Percentiles rank a stretch among this genome's conserved stretches.
Evolutionary conservation across 2,797 vertebrate genomes (phyloP).

Genomic region (Galaxias olidus): DNA sequence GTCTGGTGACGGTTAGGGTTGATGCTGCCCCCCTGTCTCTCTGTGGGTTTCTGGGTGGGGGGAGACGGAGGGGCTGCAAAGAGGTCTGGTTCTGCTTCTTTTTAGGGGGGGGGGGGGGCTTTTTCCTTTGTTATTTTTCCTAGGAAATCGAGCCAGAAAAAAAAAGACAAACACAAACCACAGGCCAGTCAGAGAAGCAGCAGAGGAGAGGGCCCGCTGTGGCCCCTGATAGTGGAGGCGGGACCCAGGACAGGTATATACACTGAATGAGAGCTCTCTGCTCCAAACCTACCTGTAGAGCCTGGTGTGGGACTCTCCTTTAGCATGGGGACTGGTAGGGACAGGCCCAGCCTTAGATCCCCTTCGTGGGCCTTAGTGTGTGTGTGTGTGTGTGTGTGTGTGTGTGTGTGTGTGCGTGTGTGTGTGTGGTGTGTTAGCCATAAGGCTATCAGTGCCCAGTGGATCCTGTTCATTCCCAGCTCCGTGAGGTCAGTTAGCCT

Average conservation of each 20-base stretch:
- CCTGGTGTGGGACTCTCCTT: conserved; percentile 24
- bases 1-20: conserved; percentile 1
- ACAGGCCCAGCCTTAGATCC: conserved; percentile 32
- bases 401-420: too few relatives aligned
- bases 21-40: conserved; percentile 13
- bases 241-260: conserved; percentile 36
- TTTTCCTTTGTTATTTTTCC: conserved; percentile 48
- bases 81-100: not conserved
- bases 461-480: conserved; percentile 53
- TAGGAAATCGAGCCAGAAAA: conserved; percentile 35
- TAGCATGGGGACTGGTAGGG: conserved; percentile 5
- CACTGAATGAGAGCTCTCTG: conserved; percentile 35
- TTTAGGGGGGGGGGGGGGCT: too few relatives aligned
- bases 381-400: too few relatives aligned
- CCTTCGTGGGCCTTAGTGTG: conserved; percentile 22
- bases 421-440: too few relatives aligned
- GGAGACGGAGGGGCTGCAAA: conserved; percentile 11
- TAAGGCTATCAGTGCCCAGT: conserved; percentile 40
- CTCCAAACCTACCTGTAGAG: conserved; percentile 41
- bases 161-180: conserved; percentile 15
- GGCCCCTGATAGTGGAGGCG: not conserved
- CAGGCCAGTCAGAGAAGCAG: not conserved
- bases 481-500: conserved; percentile 41
- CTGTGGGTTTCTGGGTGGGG: conserved; percentile 5
- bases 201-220: conserved; percentile 18